Evolutionary conservation across 2,113 vertebrate species (phyloP).

Genomic region (Capricornis sumatraensis): DNA sequence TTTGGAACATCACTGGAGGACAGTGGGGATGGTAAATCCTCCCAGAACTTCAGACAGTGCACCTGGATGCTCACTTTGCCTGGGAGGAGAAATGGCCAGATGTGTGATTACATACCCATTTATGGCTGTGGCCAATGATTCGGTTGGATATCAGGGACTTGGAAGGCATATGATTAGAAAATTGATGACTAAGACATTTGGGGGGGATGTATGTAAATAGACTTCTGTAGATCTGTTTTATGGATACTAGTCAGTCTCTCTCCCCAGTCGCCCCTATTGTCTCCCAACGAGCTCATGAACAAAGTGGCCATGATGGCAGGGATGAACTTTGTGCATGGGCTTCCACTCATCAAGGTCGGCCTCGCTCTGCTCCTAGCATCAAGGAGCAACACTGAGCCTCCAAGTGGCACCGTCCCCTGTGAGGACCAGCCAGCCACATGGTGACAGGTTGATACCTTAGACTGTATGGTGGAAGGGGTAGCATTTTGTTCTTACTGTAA

Average conservation of each 20-base stretch:
- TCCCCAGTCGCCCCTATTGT: neutral
- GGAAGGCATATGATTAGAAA: neutral
- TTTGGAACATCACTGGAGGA: neutral
- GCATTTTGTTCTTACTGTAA: neutral
- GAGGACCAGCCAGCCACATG: neutral
- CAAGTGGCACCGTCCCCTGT: neutral
- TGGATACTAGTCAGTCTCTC: neutral
- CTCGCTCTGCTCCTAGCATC: neutral
- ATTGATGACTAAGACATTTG: neutral
- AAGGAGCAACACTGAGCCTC: neutral
- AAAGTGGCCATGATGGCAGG: neutral
- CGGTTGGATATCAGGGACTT: neutral
- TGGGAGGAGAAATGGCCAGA: neutral
- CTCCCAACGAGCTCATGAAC: neutral
- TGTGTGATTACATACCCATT: neutral
- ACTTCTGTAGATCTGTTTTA: neutral
- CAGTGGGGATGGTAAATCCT: neutral
- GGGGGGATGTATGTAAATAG: neutral
- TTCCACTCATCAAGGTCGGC: neutral
- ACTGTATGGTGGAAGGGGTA: neutral
- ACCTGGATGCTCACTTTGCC: neutral
- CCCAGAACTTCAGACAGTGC: neutral
- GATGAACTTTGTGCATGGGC: neutral
- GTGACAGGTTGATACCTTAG: neutral
- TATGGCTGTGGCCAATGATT: neutral